These are phyloP conservation scores for Spodoptera littoralis DNA, from an alignment of 2,888 invertebrate species.

Conservation along the genomic window DNA sequence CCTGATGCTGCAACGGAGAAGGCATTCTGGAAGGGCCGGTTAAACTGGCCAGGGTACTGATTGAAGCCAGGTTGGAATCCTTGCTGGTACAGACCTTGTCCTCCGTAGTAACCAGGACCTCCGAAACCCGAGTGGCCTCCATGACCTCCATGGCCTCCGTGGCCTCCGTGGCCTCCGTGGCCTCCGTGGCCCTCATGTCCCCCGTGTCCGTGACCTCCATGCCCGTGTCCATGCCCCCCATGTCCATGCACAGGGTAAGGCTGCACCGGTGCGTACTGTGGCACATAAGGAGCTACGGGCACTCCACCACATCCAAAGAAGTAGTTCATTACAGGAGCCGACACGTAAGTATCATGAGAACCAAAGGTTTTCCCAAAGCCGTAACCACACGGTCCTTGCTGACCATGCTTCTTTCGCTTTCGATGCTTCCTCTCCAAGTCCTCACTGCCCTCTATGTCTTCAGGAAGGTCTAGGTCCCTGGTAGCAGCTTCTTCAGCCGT, in stretches of 20 bases:
- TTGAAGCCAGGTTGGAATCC: slow-evolving; percentile 44
- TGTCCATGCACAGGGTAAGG: slow-evolving; percentile 53
- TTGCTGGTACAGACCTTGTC: slow-evolving; percentile 45
- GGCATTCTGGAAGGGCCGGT: slow-evolving; percentile 75
- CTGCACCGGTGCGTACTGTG: slow-evolving; percentile 52
- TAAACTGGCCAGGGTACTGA: slow-evolving; percentile 48
- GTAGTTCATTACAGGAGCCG: slow-evolving; percentile 82
- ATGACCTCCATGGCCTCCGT: slow-evolving; percentile 51
- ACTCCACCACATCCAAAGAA: slow-evolving; percentile 76
- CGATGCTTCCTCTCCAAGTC: slow-evolving; percentile 74
- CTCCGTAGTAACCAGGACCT: slow-evolving; percentile 49
- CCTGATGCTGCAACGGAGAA: slow-evolving; percentile 84
- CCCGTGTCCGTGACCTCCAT: slow-evolving; percentile 60
- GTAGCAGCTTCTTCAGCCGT: slow-evolving; percentile 64
- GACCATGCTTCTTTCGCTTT: slow-evolving; percentile 77
- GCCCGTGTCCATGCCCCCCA: slow-evolving; percentile 49
- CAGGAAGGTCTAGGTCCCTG: slow-evolving; percentile 70
- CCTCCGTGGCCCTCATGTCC: slow-evolving; percentile 62
- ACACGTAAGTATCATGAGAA: slow-evolving; percentile 75
- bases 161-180: slow-evolving; percentile 56
- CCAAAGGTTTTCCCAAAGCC: slow-evolving; percentile 75
- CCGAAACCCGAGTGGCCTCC: slow-evolving; percentile 56
- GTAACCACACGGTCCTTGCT: slow-evolving; percentile 68
- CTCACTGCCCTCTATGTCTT: slow-evolving; percentile 65
- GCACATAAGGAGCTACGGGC: slow-evolving; percentile 50